These are phyloP conservation scores for Elephas maximus DNA, from an alignment of 2,113 vertebrate species.

Conservation along the genomic window DNA sequence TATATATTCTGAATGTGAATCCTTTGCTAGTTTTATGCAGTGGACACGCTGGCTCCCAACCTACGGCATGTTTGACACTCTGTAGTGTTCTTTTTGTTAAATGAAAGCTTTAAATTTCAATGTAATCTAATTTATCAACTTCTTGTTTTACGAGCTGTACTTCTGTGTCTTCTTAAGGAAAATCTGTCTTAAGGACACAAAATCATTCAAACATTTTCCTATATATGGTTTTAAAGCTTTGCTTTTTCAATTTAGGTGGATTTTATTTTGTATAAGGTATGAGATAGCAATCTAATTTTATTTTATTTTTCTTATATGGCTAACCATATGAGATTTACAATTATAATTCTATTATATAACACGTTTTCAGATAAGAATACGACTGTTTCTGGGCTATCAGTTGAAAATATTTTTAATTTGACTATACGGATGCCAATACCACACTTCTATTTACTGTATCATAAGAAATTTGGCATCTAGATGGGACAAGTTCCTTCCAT, in stretches of 20 bases:
- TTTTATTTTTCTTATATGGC: conserved; percentile 42
- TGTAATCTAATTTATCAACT: conserved; percentile 42
- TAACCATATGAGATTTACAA: conserved; percentile 1
- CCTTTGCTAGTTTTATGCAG: neutral
- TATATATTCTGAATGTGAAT: neutral
- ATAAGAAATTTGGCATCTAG: conserved; percentile 23
- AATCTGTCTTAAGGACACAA: neutral
- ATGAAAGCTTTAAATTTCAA: conserved; percentile 43
- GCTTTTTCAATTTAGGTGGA: conserved; percentile 31
- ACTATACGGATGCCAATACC: neutral
- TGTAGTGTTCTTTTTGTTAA: conserved; percentile 1
- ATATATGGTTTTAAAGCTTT: conserved; percentile 19
- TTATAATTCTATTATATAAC: neutral
- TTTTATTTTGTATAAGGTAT: conserved; percentile 45
- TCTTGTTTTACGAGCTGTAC: neutral
- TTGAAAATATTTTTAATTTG: conserved; percentile 39
- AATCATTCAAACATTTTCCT: neutral
- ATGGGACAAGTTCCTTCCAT: neutral
- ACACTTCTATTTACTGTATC: conserved; percentile 17
- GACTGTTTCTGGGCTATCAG: neutral
- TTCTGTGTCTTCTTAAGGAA: conserved; percentile 11
- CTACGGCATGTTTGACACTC: neutral
- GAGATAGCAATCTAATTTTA: neutral
- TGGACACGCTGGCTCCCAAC: neutral
- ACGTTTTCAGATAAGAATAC: neutral